Evolutionary conservation across 2,888 invertebrate species (phyloP), one percentile per base, ranked within the genome.

Genomic region (Calameuta idolon): DNA sequence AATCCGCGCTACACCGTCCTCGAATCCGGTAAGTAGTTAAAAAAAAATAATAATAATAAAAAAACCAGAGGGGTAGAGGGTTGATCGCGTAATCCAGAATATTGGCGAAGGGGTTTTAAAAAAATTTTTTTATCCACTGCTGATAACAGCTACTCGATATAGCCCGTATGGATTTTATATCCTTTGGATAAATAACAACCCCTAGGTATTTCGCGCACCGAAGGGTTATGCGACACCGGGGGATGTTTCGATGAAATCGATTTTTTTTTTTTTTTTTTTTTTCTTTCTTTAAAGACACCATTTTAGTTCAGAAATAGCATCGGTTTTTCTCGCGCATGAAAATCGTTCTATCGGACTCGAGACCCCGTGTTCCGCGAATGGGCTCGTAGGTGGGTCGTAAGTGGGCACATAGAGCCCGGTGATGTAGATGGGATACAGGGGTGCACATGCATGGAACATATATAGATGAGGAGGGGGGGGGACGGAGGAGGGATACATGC

Each of bases 1-100:
- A 97, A 97, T 92, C 95, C 96, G 0, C 94, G 98, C 88, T 98
- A 97, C 92, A 95, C 96, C 76, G 94, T 98, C 79, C 94, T 97
- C 84, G 96, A 97, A 85, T 95, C 96, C 90, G 96, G 96, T 96
- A 91, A 94, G 94, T 86, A 34, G 55, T 69, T 31, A 4, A 37
- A 37, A 37, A 37, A 23, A 0, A 23, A 2, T 9, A 55, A 23
- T 9, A 55, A 23, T 5, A 40, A 5, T 23, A 55, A 37, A 23
- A 40, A 31, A 37, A 12, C 12, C 12, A 12, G 12, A 1, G 2
- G 40, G 23, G 40, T 15, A 15, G 9, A 0, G 1, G 23, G 9
- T 40, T 40, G 23, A 55, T 15, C 55, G 15, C 23, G 55, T 55
- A 55, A 55, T 9, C 9, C 23, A 55, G 55, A 9, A 55, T 23